phyloP scores from a whole-genome alignment of 2,888 invertebrate species.

The Cephus runcator region DNA sequence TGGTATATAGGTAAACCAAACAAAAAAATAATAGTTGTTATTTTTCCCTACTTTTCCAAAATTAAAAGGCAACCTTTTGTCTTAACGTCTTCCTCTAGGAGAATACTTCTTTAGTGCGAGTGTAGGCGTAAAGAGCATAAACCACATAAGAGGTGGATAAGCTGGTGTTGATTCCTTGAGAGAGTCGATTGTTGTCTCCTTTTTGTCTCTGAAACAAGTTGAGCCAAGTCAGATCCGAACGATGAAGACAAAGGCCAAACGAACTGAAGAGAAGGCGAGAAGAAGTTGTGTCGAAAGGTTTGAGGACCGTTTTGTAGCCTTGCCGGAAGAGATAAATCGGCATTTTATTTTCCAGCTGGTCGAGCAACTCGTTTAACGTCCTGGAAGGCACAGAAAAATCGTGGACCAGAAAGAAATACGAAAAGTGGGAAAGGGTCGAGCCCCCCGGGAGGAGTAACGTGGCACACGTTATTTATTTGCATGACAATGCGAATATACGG shows the following conservation, averaged over 20 bases:
- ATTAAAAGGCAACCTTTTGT: background rate
- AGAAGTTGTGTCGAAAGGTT: background rate
- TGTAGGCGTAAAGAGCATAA: background rate
- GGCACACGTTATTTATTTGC: background rate
- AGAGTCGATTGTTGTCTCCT: background rate
- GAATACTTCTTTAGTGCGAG: background rate
- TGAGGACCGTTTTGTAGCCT: background rate
- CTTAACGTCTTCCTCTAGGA: background rate
- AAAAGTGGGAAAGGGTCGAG: background rate
- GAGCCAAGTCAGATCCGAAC: background rate
- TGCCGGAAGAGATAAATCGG: background rate
- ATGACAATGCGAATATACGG: background rate
- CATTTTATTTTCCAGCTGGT: background rate
- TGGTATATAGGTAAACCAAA: background rate
- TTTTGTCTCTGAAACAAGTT: background rate
- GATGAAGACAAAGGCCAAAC: background rate
- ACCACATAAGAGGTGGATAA: background rate
- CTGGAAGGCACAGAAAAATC: background rate
- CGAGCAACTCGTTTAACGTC: background rate
- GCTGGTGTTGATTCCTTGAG: background rate
- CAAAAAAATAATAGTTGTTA: background rate
- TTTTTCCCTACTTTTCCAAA: background rate
- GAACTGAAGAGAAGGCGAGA: background rate
- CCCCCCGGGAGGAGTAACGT: background rate
- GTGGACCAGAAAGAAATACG: background rate